Evolutionary conservation across 2,797 vertebrate species (phyloP).

Genomic region (Pseudomugil tenellus): DNA sequence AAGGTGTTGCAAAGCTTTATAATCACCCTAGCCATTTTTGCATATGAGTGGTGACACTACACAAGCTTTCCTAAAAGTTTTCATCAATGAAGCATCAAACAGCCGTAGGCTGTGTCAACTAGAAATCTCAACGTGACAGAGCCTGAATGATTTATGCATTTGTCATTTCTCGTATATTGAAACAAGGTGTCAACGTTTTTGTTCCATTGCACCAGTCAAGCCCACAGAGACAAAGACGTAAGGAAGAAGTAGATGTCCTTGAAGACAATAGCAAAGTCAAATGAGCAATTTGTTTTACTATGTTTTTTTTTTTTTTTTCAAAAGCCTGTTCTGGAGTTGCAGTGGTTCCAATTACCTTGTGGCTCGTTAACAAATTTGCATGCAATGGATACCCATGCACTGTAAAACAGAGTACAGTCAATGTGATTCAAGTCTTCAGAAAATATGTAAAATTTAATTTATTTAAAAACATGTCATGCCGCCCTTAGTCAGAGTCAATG

Average conservation of each 20-base stretch:
- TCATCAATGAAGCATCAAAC: slow-evolving; percentile 67
- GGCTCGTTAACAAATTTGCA: slow-evolving; percentile 40
- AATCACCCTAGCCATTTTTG: slow-evolving; percentile 32
- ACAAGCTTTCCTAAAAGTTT: slow-evolving; percentile 48
- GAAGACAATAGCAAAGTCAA: slow-evolving; percentile 72
- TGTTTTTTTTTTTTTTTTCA: slow-evolving; percentile 28
- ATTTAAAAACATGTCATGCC: slow-evolving; percentile 19
- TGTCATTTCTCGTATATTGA: slow-evolving; percentile 85
- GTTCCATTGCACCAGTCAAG: slow-evolving; percentile 71
- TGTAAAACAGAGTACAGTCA: background rate
- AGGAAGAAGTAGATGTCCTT: slow-evolving; percentile 73
- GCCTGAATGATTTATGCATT: slow-evolving; percentile 85
- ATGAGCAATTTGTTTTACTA: slow-evolving; percentile 44
- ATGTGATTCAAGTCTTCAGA: slow-evolving; percentile 9
- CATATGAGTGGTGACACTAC: slow-evolving; percentile 44
- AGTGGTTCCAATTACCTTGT: slow-evolving; percentile 25
- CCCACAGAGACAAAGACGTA: slow-evolving; percentile 60
- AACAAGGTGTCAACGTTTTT: slow-evolving; percentile 79
- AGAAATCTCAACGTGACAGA: slow-evolving; percentile 69
- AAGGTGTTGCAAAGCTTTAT: background rate
- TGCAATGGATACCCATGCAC: background rate
- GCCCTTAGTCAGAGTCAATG: slow-evolving; percentile 7
- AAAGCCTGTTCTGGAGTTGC: slow-evolving; percentile 32
- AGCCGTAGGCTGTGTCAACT: slow-evolving; percentile 66
- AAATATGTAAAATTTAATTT: background rate